Base-by-base conservation (phyloP, 2,888 invertebrate genomes). In the Ametastegia equiseti region DNA sequence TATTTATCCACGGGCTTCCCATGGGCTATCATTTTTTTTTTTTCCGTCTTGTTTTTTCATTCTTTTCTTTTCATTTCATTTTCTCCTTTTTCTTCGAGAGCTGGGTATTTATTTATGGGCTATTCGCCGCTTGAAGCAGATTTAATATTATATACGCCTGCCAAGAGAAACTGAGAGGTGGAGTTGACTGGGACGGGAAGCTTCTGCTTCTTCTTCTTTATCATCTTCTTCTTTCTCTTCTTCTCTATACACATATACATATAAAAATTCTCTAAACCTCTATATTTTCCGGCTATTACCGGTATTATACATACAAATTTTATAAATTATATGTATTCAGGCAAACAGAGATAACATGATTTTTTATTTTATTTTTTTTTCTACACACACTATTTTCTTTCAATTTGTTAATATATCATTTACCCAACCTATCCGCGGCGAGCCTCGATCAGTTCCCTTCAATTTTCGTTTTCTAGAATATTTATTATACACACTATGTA, bases 1-100 rank as follows among this genome's bases (percentile, higher is more conserved):
- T 81, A 57, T 81, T 81, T 81, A 81, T 81, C 57, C 73, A 81
- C 73, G 73, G 80, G 19, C 47, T 71, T 47, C 71, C 65, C 42
- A 69, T 54, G 54, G 23, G 7, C 69, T n/a, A n/a, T n/a, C n/a
- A n/a, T n/a, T n/a, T n/a, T n/a, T n/a, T n/a, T n/a, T n/a, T n/a
- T n/a, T n/a, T n/a, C n/a, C n/a, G n/a, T n/a, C n/a, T n/a, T n/a
- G n/a, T n/a, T n/a, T n/a, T n/a, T n/a, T n/a, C n/a, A n/a, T n/a
- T n/a, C n/a, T n/a, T n/a, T n/a, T n/a, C n/a, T n/a, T n/a, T n/a
- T n/a, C n/a, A n/a, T n/a, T n/a, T n/a, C n/a, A n/a, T n/a, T n/a
- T n/a, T n/a, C n/a, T n/a, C n/a, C n/a, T n/a, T n/a, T n/a, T n/a
- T n/a, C n/a, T n/a, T 60, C 36, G 36, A 42, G 33, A 54, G 23